phyloP scores from a whole-genome alignment of 2,888 invertebrate genomes.

The Nudaria mundana region DNA sequence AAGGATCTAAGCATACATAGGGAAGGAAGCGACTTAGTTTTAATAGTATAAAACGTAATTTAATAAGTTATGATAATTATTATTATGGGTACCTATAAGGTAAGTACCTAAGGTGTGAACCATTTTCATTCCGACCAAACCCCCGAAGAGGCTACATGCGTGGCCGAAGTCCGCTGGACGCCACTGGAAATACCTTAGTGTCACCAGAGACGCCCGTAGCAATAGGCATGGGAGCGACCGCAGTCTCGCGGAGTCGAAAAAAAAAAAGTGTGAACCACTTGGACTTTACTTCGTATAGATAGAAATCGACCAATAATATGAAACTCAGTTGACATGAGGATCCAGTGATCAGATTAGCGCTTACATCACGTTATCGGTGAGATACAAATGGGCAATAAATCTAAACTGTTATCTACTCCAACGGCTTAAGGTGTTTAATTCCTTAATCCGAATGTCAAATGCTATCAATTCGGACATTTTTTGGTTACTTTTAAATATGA shows the following conservation, averaged over 20 bases:
- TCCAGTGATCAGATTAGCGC: conserved; percentile 35
- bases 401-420: conserved; percentile 52
- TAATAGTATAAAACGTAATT: background rate
- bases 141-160: too few relatives aligned
- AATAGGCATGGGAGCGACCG: too few relatives aligned
- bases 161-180: too few relatives aligned
- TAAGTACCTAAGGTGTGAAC: background rate
- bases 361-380: conserved; percentile 25
- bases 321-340: conserved; percentile 14
- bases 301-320: conserved; percentile 22
- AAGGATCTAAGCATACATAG: too few relatives aligned
- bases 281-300: too few relatives aligned
- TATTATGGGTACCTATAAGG: background rate
- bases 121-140: too few relatives aligned
- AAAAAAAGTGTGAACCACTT: background rate
- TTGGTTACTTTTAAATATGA: background rate
- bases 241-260: background rate
- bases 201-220: too few relatives aligned
- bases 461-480: conserved; percentile 1
- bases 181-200: too few relatives aligned
- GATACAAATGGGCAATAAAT: conserved; percentile 52
- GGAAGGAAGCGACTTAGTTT: background rate
- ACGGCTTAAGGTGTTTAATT: conserved; percentile 33
- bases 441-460: conserved; percentile 24
- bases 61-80: background rate